phyloP scores from a whole-genome alignment of 2,113 vertebrate genomes.

The Antennarius striatus region DNA sequence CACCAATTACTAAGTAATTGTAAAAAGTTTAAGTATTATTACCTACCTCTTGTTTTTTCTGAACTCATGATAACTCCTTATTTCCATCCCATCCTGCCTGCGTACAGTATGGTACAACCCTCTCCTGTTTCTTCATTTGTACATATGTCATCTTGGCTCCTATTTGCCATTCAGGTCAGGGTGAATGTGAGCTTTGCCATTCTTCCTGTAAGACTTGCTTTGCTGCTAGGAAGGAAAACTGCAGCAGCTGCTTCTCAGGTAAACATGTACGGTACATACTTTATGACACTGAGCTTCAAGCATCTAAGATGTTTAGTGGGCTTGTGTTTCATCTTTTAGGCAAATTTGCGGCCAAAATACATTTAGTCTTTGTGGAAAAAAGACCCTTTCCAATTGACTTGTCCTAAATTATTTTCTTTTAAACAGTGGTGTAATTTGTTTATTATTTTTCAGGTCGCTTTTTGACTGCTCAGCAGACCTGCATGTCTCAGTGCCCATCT shows the following conservation, averaged over 20 bases:
- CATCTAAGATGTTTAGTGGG: neutral
- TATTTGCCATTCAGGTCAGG: slow-evolving; percentile 43
- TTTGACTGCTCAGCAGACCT: slow-evolving; percentile 73
- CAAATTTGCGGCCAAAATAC: neutral
- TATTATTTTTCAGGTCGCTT: slow-evolving; percentile 70
- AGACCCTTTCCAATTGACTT: too few relatives aligned
- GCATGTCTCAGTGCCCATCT: slow-evolving; percentile 78
- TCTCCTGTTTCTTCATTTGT: neutral
- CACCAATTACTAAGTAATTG: too few relatives aligned
- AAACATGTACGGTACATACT: neutral
- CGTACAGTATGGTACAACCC: too few relatives aligned
- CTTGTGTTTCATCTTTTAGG: slow-evolving; percentile 5
- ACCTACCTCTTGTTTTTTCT: too few relatives aligned
- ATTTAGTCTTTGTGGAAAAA: neutral
- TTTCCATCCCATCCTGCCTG: neutral
- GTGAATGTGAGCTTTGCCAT: slow-evolving; percentile 73
- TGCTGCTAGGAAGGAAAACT: slow-evolving; percentile 58
- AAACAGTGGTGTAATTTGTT: neutral
- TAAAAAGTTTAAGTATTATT: too few relatives aligned
- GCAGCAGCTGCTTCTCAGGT: slow-evolving; percentile 86
- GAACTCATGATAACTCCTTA: too few relatives aligned
- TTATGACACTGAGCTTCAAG: neutral
- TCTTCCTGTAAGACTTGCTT: slow-evolving; percentile 83
- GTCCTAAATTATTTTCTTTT: neutral
- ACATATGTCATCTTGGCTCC: neutral